Base-by-base conservation (phyloP, 2,113 vertebrate genomes). In the Syrmaticus mikado region DNA sequence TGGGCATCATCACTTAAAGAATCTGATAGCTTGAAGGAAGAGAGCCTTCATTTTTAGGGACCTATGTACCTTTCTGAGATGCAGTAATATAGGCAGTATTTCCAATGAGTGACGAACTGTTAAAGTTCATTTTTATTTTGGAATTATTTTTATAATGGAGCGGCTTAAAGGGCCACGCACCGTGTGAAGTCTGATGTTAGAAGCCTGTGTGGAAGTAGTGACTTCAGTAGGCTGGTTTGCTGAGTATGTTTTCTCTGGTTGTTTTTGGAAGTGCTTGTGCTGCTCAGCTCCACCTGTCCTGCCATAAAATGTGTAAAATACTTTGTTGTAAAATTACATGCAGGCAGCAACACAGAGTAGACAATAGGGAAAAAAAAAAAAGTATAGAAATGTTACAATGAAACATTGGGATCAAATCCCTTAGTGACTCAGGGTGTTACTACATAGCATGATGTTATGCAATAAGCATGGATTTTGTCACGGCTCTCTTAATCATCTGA, bases 181-280 rank as follows among this genome's bases (percentile, higher is more conserved):
- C 0, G 0, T 19, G 1, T 46, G 13, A 18, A 32, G 28, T 19
- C 10, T 60, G 48, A 28, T 2, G 3, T 48, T 57, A 70, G 62
- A 79, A 65, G 6, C 27, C 28, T 36, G 0, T 52, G 21, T 60
- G 66, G 27, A 61, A 64, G 17, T 18, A 50, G 61, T 30, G 13
- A 30, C 64, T 80, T 34, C 3, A 57, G 7, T 15, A 75, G 24
- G 11, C 1, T 8, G 15, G 3, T 79, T 79, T 93, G 21, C 7
- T 14, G 3, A 1, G 0, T 43, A 0, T n/a, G 7, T 65, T 82
- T 79, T 70, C 30, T 82, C 21, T 12, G 43, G 0, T 20, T 45
- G 16, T 15, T 88, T 91, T 28, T 78, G 41, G 53, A 81, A 87
- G 53, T 34, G n/a, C n/a, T 58, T 73, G n/a, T 84, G n/a, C 75